Evolutionary conservation across 2,888 invertebrate species (phyloP).

Genomic region (Drosophila birchii): DNA sequence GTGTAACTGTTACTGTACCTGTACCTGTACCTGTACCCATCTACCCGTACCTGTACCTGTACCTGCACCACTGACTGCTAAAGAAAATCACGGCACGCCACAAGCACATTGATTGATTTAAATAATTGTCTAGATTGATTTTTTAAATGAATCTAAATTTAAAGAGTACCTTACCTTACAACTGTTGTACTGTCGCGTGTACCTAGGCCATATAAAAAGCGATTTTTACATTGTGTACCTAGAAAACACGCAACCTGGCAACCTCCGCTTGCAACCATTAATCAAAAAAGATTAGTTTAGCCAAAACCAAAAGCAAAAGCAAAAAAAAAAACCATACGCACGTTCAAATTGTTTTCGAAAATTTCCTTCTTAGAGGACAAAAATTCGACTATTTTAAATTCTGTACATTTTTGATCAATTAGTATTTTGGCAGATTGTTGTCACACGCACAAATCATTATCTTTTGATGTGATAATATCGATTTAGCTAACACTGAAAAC

Average conservation of each 20-base stretch:
- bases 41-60: slow-evolving; percentile 14
- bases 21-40: slow-evolving; percentile 6
- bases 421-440: slow-evolving; percentile 22
- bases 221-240: slow-evolving; percentile 9
- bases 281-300: slow-evolving; percentile 23
- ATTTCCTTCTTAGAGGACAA: slow-evolving; percentile 29
- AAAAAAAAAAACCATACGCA: slow-evolving; percentile 7
- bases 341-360: slow-evolving; percentile 24
- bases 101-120: slow-evolving; percentile 1
- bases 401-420: slow-evolving; percentile 34
- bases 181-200: slow-evolving; percentile 9
- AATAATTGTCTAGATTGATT: slow-evolving; percentile 1
- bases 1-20: slow-evolving; percentile 8
- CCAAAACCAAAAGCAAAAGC: background rate
- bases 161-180: slow-evolving; percentile 1
- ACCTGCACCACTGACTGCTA: slow-evolving; percentile 21
- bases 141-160: background rate
- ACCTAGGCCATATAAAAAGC: slow-evolving; percentile 6
- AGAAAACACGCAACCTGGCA: slow-evolving; percentile 24
- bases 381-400: slow-evolving; percentile 22
- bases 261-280: slow-evolving; percentile 17
- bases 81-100: slow-evolving; percentile 19
- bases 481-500: slow-evolving; percentile 19
- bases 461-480: slow-evolving; percentile 25
- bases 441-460: slow-evolving; percentile 17